Percentiles rank a stretch among this genome's conserved stretches.
phyloP scores from a whole-genome alignment of 2,888 invertebrate genomes.

The Ormyrus pomaceus region DNA sequence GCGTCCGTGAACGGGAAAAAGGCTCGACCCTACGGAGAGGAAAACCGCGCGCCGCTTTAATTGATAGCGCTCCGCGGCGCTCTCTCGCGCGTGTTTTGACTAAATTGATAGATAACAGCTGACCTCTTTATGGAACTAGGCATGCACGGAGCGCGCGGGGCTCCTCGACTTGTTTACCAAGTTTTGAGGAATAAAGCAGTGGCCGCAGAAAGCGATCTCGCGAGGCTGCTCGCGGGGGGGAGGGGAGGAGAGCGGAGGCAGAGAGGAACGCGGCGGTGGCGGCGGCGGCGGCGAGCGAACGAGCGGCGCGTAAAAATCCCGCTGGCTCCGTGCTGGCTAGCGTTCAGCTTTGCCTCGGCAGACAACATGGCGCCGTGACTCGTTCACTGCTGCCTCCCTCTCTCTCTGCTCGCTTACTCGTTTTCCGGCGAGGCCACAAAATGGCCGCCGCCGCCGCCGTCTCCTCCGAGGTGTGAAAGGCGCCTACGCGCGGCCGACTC shows the following conservation, averaged over 20 bases:
- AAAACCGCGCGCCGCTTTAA: conserved; percentile 28
- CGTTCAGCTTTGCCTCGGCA: conserved; percentile 61
- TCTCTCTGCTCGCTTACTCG: conserved; percentile 59
- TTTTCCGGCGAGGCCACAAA: conserved; percentile 73
- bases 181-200: conserved; percentile 20
- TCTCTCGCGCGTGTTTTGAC: conserved; percentile 53
- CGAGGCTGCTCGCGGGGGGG: background rate
- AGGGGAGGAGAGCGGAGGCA: conserved; percentile 2
- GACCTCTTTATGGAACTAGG: conserved; percentile 54
- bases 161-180: conserved; percentile 47
- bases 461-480: conserved; percentile 68
- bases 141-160: conserved; percentile 25
- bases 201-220: conserved; percentile 6
- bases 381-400: conserved; percentile 38
- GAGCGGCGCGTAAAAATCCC: conserved; percentile 56
- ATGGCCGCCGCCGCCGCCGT: conserved; percentile 62
- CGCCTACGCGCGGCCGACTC: conserved; percentile 60
- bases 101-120: conserved; percentile 57
- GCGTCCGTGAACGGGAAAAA: background rate
- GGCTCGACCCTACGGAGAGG: background rate
- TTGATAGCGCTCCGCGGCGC: conserved; percentile 23
- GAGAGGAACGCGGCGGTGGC: too few species aligned
- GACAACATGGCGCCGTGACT: conserved; percentile 74
- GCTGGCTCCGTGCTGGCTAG: conserved; percentile 72
- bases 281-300: conserved; percentile 19